Base-by-base conservation (phyloP, 2,113 vertebrate genomes). In the Hemichromis elongatus region DNA sequence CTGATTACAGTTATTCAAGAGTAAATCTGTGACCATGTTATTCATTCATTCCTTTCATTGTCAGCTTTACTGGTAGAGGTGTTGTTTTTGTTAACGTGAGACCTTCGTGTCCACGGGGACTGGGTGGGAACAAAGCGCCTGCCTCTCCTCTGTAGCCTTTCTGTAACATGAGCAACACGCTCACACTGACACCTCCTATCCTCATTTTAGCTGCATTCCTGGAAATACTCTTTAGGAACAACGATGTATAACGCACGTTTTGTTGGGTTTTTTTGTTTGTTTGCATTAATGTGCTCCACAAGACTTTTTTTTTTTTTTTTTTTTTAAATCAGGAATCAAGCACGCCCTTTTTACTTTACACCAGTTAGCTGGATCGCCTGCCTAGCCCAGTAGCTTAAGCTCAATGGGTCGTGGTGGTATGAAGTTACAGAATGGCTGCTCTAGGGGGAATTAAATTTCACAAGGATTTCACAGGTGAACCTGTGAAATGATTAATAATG, bases 81-180 rank as follows among this genome's bases (percentile, higher is more conserved):
- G n/a, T 37, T 82, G 61, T 73, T 88, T 84, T 83, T 83, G 42
- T 85, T 50, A 19, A 18, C 11, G 7, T 83, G 57, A 84, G 82
- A 89, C 77, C 80, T 40, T 86, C 16, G 21, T 21, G 88, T 93
- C 93, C 84, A 7, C 55, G 5, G 92, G 85, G 94, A 91, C 82
- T 89, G 88, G 93, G 90, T 85, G 86, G 90, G 89, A 90, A 91
- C 90, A 89, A 90, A 91, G 78, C 30, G 79, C 66, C 5, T 28
- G 13, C 77, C 88, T 89, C 68, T 73, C 47, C 35, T 50, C 42
- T 7, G 0, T 75, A 75, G 42, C 68, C 16, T 85, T 88, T 81
- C 84, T 92, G 93, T 93, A 94, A 94, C 89, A 89, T 83, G 93
- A 95, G 68, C 30, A 63, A 26, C 57, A 6, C 53, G 47, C 57